These are phyloP conservation scores for Endomychus coccineus DNA, from an alignment of 2,888 invertebrate species.

Conservation along the genomic window DNA sequence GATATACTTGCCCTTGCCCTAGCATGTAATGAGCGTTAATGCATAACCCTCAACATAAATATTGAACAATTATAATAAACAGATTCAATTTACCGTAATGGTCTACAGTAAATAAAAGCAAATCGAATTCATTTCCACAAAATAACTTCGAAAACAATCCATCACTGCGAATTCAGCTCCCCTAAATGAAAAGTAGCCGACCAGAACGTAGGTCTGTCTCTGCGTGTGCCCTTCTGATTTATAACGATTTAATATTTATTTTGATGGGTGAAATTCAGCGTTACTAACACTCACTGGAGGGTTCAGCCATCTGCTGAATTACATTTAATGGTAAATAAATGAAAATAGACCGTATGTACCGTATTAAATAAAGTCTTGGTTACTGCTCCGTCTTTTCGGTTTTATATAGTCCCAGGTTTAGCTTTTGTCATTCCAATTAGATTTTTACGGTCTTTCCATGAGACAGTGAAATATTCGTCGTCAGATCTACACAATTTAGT, in stretches of 20 bases:
- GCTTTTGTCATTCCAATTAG: too few relatives aligned
- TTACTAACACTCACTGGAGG: constrained; percentile 42
- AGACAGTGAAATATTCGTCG: too few relatives aligned
- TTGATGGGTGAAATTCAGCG: constrained; percentile 48
- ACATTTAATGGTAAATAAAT: too few relatives aligned
- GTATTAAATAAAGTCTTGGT: too few relatives aligned
- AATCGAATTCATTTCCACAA: constrained; percentile 35
- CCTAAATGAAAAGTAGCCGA: constrained; percentile 30
- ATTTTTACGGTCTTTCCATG: too few relatives aligned
- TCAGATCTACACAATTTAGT: too few relatives aligned
- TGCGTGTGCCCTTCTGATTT: constrained; percentile 39
- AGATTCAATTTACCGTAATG: constrained; percentile 29
- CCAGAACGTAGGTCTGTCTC: constrained; percentile 21
- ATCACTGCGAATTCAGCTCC: constrained; percentile 28
- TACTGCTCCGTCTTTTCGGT: too few relatives aligned
- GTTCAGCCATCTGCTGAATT: constrained; percentile 42
- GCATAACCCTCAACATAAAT: constrained; percentile 11
- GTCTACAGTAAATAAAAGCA: constrained; percentile 32
- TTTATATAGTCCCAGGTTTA: too few relatives aligned
- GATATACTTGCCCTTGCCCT: too few relatives aligned
- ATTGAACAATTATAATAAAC: constrained; percentile 29
- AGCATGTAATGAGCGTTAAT: too few relatives aligned
- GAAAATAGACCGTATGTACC: too few relatives aligned
- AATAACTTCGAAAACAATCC: constrained; percentile 33
- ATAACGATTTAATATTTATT: constrained; percentile 48